Percentiles rank a stretch among this genome's conserved stretches.
Conservation (phyloP, 2,113 vertebrate genomes). For the Psilopsiagon aurifrons region DNA sequence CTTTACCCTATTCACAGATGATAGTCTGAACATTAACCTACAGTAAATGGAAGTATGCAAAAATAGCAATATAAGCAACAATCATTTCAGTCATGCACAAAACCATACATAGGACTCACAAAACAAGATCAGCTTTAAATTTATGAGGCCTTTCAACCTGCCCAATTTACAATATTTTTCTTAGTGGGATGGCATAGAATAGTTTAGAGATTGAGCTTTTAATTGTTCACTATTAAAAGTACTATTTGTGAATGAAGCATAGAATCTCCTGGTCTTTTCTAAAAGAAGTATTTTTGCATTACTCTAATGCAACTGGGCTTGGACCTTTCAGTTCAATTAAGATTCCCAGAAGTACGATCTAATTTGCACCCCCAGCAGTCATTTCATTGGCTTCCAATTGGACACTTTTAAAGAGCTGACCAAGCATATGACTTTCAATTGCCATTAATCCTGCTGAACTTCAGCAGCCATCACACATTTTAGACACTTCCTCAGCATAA, state of each 20-base stretch:
- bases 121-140: background rate
- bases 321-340: background rate
- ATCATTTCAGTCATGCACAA: background rate
- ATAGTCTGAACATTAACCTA: background rate
- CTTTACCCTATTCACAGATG: background rate
- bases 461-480: background rate
- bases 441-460: background rate
- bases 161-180: background rate
- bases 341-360: background rate
- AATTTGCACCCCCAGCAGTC: background rate
- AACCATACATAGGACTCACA: background rate
- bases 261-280: background rate
- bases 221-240: background rate
- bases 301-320: background rate
- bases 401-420: background rate
- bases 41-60: background rate
- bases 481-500: background rate
- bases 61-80: background rate
- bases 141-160: background rate
- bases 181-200: background rate
- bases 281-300: background rate
- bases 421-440: background rate
- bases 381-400: background rate
- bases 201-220: background rate
- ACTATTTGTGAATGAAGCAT: background rate